Percentiles rank a stretch among this genome's conserved stretches.
Conservation (phyloP, 2,797 vertebrate species). For the Eidolon dupreanum region DNA sequence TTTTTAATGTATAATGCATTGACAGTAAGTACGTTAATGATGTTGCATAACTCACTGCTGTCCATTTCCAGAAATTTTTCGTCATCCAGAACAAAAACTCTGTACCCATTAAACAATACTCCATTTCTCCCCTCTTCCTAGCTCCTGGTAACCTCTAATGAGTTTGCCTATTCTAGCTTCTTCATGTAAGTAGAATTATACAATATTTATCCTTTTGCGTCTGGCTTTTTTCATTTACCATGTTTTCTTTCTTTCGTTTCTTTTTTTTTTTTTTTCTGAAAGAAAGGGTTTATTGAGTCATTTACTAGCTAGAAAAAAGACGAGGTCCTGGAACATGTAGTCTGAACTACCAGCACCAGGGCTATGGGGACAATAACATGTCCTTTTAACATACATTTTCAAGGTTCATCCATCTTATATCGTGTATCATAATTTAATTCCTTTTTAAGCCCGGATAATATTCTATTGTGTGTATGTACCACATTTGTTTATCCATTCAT, state of each 20-base stretch:
- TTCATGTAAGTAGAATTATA: background rate
- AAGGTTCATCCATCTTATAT: background rate
- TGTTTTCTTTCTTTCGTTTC: background rate
- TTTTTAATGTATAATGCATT: background rate
- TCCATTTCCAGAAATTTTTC: background rate
- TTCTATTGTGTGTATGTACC: background rate
- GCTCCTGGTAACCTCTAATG: background rate
- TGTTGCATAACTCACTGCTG: background rate
- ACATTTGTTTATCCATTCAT: background rate
- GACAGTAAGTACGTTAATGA: background rate
- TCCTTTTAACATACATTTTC: background rate
- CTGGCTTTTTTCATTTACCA: conserved; percentile 17
- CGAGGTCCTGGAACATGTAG: background rate
- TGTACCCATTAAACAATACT: background rate
- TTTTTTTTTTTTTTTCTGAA: background rate
- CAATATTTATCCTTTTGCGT: background rate
- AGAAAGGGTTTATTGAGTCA: background rate
- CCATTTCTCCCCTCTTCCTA: background rate
- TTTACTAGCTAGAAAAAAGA: background rate
- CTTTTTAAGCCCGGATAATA: conserved; percentile 34
- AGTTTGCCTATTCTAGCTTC: background rate
- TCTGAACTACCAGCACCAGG: background rate
- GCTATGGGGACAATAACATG: background rate
- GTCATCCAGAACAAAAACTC: background rate
- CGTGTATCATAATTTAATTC: background rate